Evolutionary conservation across 2,797 vertebrate genomes (phyloP).

Genomic region (Thalassophryne amazonica): DNA sequence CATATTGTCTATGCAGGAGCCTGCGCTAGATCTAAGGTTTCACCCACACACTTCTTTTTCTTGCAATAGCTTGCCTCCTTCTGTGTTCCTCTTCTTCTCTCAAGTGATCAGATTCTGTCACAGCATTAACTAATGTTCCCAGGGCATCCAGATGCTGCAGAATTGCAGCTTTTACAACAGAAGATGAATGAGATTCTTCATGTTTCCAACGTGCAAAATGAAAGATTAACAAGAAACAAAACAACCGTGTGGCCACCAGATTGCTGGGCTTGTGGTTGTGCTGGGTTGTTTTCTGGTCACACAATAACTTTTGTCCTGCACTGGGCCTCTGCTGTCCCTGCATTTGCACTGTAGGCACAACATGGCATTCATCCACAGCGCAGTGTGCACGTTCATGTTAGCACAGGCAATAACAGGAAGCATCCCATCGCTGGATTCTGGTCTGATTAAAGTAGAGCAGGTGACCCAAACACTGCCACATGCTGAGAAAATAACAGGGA

Average conservation of each 20-base stretch:
- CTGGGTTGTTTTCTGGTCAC: conserved; percentile 16
- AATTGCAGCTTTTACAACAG: neutral
- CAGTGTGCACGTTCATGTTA: conserved; percentile 21
- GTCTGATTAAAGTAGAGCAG: too few relatives aligned
- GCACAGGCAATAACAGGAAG: neutral
- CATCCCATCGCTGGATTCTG: neutral
- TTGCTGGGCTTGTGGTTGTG: conserved; percentile 35
- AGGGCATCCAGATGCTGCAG: neutral
- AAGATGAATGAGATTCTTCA: conserved; percentile 1
- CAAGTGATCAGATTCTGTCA: too few relatives aligned
- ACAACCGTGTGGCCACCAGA: conserved; percentile 16
- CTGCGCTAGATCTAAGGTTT: too few relatives aligned
- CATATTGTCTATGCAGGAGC: too few relatives aligned
- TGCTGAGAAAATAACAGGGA: neutral
- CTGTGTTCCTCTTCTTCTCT: too few relatives aligned
- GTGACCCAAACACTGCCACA: neutral
- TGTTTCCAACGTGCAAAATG: neutral
- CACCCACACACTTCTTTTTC: too few relatives aligned
- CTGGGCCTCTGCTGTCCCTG: conserved; percentile 32
- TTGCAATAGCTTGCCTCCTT: too few relatives aligned
- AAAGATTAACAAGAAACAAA: conserved; percentile 19
- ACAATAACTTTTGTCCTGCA: conserved; percentile 44
- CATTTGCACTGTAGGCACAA: conserved; percentile 30
- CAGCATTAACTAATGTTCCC: too few relatives aligned
- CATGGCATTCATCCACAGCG: conserved; percentile 37